Evolutionary conservation across 1,140 invertebrate genomes (phyloP), one percentile per base, ranked within the genome.

Genomic region (Euwallacea fornicatus): DNA sequence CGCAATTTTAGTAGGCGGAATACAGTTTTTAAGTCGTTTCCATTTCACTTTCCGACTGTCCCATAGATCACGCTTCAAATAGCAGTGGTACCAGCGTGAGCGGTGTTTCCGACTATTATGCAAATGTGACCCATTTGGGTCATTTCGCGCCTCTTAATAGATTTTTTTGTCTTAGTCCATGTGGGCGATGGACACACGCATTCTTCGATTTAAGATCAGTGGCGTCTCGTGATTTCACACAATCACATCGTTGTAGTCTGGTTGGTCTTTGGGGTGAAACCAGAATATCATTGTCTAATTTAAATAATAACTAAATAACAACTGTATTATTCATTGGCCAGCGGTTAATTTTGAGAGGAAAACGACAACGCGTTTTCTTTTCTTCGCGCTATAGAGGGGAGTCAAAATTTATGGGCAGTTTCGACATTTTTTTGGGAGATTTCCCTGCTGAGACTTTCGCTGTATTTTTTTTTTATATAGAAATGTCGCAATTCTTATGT

Each of bases 401-500:
- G 21, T 2, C 4, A 33, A 4, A 33, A 33, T 33, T 33, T 33
- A 33, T 33, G 21, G 21, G 21, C 46, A 6, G 46, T 50, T 50
- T 50, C 46, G 46, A 50, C 2, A 42, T n/a, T 64, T n/a, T 47
- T 64, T n/a, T 0, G 7, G 6, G 11, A 47, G 11, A 16, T 41
- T 16, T 64, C 54, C 7, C 13, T 16, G 21, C 21, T 4, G 21
- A 33, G 21, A 33, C 21, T 33, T 33, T n/a, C 10, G 53, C 21
- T 11, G 33, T 15, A 46, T 47, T 21, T 21, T 59, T 67, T n/a
- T 62, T 15, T 46, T 61, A 7, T 59, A 55, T 58, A 60, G 16
- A 58, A 50, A 41, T 58, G 55, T 58, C 21, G 62, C 62, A 64
- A 64, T 41, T 15, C 11, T 64, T 64, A 64, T 64, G 62, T 64